Base-by-base conservation (phyloP, 1,140 invertebrate genomes). In the Cecropterus lyciades region DNA sequence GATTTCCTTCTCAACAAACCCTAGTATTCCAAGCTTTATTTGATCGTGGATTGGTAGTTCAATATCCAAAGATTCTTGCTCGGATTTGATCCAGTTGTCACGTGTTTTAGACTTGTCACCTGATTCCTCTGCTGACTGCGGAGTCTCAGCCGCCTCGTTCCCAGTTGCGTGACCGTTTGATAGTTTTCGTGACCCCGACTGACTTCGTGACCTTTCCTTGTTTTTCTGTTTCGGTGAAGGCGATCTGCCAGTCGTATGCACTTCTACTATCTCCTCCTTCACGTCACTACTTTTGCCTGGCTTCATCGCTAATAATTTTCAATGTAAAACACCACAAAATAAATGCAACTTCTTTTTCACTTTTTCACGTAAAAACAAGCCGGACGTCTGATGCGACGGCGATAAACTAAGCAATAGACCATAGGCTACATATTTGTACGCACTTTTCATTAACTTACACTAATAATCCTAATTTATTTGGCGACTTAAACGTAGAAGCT, bases 1-100 rank as follows among this genome's bases (percentile, higher is more conserved):
- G 63, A 94, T 93, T 85, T 94, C 94, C 30, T 93, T 93, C 75
- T 94, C 94, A 49, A 94, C 93, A 71, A 94, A 92, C 30, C 92
- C 93, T 42, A 94, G 69, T 40, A 94, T 94, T 73, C 93, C 93
- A 73, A 93, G 92, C 72, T 94, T 94, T 45, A 94, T 93, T 85
- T 94, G 93, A 60, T 92, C 87, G 55, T 93, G 91, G 30, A 93
- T 92, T 9, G 89, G 89, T 8, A 93, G 69, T 69, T 94, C 94
- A n/a, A 89, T 89, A 67, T 94, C 93, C 17, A 93, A 77, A 6
- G 93, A 94, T 40, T 93, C 91, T 51, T 92, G 83, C 70, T 93
- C 92, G 0, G 91, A 92, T 57, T 90, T 89, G 11, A 87, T 83
- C 92, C 92, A 93, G 49, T 81, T 89, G 24, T 92, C 91, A 8